Evolutionary conservation across 2,113 vertebrate species (phyloP).

Genomic region (Athene noctua): DNA sequence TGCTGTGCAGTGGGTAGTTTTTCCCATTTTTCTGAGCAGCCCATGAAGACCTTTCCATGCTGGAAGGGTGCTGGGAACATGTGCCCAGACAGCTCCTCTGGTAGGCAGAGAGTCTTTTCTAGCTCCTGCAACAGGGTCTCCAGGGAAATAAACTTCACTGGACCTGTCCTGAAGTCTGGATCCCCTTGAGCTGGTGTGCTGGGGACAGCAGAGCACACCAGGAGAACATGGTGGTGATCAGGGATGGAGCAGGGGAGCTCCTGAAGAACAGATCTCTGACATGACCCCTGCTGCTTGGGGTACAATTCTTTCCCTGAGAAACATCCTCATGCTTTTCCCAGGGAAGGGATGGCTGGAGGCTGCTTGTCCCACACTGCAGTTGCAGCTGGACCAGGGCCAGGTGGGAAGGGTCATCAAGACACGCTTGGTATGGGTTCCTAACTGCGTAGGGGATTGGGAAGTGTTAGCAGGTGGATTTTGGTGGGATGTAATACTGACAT

Average conservation of each 20-base stretch:
- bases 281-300: not conserved
- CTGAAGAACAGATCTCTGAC: not conserved
- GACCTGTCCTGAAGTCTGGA: not conserved
- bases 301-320: not conserved
- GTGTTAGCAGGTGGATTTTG: not conserved
- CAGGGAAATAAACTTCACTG: not conserved
- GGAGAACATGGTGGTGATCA: not conserved
- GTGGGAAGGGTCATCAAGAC: not conserved
- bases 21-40: not conserved
- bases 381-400: not conserved
- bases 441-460: not conserved
- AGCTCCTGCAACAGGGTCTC: not conserved
- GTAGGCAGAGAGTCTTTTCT: not conserved
- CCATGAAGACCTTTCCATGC: not conserved
- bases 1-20: not conserved
- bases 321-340: not conserved
- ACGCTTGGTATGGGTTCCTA: not conserved
- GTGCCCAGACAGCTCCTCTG: not conserved
- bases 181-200: not conserved
- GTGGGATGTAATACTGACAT: not conserved
- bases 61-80: not conserved
- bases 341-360: not conserved
- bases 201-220: not conserved
- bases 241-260: not conserved
- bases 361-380: not conserved